These are phyloP conservation scores for Bombus confusus DNA, from an alignment of 1,140 invertebrate genomes.

Conservation along the genomic window DNA sequence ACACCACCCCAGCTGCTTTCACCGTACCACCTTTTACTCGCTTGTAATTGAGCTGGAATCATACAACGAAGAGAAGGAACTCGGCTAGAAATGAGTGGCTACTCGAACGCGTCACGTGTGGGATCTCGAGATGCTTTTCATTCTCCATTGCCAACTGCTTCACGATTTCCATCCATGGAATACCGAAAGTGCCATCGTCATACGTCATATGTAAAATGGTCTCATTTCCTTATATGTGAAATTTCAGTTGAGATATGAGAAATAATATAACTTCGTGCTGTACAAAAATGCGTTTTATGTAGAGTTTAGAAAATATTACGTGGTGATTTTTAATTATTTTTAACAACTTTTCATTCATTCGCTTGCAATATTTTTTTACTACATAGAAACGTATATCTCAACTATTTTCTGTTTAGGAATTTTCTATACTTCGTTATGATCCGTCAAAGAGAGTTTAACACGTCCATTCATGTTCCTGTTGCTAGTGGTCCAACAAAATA, in stretches of 20 bases:
- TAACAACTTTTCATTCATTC: background rate
- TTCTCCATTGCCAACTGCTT: background rate
- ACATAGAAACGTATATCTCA: too few species aligned
- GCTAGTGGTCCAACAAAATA: background rate
- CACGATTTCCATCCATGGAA: background rate
- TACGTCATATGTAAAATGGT: background rate
- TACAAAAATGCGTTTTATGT: background rate
- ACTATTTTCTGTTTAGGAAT: background rate
- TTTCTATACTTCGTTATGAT: too few species aligned
- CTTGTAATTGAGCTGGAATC: constrained; percentile 62
- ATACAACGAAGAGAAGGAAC: constrained; percentile 48
- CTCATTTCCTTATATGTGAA: background rate
- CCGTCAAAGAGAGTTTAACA: background rate
- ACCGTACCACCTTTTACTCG: constrained; percentile 53
- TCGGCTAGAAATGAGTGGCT: constrained; percentile 62
- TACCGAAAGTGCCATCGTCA: background rate
- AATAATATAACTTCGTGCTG: background rate
- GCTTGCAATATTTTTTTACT: background rate
- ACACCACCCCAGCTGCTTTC: constrained; percentile 40
- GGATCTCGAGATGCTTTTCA: constrained; percentile 59
- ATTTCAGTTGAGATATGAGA: background rate
- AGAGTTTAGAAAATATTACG: background rate
- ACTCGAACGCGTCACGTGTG: constrained; percentile 58
- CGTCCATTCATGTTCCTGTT: background rate
- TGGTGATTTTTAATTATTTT: background rate